phyloP scores from a whole-genome alignment of 2,888 invertebrate species.

The Ormyrus pomaceus region DNA sequence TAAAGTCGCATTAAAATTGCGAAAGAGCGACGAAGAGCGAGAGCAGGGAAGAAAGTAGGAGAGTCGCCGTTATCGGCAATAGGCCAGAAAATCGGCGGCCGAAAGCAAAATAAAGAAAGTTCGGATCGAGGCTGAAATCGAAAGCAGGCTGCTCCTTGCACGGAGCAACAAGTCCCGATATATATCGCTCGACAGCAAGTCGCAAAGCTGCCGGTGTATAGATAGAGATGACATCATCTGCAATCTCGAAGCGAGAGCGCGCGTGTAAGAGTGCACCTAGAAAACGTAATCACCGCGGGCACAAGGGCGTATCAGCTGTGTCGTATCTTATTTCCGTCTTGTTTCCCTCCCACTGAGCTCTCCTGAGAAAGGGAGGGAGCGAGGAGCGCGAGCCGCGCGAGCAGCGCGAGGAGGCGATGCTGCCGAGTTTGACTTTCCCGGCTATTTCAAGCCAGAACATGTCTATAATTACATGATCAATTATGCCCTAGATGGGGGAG shows the following conservation, averaged over 20 bases:
- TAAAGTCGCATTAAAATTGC: slow-evolving; percentile 35
- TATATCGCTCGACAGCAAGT: background rate
- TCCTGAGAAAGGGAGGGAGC: slow-evolving; percentile 54
- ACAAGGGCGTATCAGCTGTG: slow-evolving; percentile 72
- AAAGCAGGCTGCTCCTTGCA: slow-evolving; percentile 22
- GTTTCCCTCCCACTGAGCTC: slow-evolving; percentile 60
- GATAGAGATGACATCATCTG: slow-evolving; percentile 73
- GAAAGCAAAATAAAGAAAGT: background rate
- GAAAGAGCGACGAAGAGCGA: slow-evolving; percentile 11
- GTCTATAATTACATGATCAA: slow-evolving; percentile 49
- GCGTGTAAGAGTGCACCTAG: slow-evolving; percentile 64
- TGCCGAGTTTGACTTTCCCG: slow-evolving; percentile 22
- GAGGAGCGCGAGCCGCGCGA: slow-evolving; percentile 57
- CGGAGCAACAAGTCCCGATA: slow-evolving; percentile 39
- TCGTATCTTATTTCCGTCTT: slow-evolving; percentile 73
- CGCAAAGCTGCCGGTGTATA: slow-evolving; percentile 51
- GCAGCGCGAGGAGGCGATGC: slow-evolving; percentile 5
- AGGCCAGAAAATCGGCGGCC: background rate
- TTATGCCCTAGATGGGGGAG: slow-evolving; percentile 33
- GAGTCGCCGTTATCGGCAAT: background rate
- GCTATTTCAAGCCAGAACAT: slow-evolving; percentile 24
- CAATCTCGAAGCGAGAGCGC: slow-evolving; percentile 60
- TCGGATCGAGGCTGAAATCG: slow-evolving; percentile 14
- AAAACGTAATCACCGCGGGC: slow-evolving; percentile 68
- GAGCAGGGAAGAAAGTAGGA: slow-evolving; percentile 6